Evolutionary conservation across 2,797 vertebrate genomes (phyloP), one percentile per base, ranked within the genome.

Genomic region (Scomberomorus guttatus): DNA sequence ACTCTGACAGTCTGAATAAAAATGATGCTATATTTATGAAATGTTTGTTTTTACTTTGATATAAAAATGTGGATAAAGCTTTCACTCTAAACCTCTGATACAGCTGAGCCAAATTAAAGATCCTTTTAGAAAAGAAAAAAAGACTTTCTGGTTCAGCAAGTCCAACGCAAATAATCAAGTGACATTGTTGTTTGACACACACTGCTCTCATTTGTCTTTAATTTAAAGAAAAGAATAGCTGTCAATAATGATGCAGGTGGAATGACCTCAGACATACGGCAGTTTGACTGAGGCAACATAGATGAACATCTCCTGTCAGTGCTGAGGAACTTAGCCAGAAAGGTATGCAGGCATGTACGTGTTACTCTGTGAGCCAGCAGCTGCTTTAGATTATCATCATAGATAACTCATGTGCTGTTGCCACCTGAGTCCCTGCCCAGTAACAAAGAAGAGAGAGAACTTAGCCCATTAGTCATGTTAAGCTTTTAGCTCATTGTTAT

Each of bases 311-410:
- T 73, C 42, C 63, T 81, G 58, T 72, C 72, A 61, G 29, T 3
- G 61, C 24, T 67, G 54, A 76, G 13, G 29, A 65, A 64, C 15
- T 2, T 0, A 54, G 37, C 5, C 64, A 13, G 24, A 25, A 5
- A 64, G 34, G 0, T 64, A 69, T 79, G 51, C 25, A 20, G 60
- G 14, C 22, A 20, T 6, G 32, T 55, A 6, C 2, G 15, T 42
- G 74, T 72, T 57, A 59, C 10, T 77, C n/a, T 73, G 13, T 4
- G 9, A 34, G 1, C 34, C 34, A 37, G 14, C 3, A 20, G 18
- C 11, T 9, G 29, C 29, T 83, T 63, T 32, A 79, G 51, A 61
- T 84, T 37, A 22, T 42, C 3, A 5, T 29, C 22, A 32, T 34
- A 66, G 63, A 72, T 63, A 63, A 71, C 9, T 9, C 10, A 24